phyloP scores from a whole-genome alignment of 2,113 vertebrate species.

The Barnardius zonarius region DNA sequence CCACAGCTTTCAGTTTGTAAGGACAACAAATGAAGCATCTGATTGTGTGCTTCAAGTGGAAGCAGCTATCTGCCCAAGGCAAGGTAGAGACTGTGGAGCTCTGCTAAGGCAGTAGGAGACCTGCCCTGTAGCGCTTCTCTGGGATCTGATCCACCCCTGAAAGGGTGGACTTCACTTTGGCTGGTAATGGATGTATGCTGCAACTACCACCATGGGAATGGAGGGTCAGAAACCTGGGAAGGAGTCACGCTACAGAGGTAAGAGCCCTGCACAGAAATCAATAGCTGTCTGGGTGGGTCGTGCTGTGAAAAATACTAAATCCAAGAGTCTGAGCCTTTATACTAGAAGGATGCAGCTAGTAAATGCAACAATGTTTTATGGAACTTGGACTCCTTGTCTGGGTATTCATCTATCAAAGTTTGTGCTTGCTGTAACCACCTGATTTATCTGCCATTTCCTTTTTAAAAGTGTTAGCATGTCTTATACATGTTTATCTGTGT shows the following conservation, averaged over 20 bases:
- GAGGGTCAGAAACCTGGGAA: neutral
- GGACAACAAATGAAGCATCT: neutral
- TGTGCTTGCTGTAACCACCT: neutral
- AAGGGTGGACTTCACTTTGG: neutral
- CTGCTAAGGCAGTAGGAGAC: neutral
- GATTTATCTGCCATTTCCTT: neutral
- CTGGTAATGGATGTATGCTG: neutral
- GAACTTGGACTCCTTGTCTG: neutral
- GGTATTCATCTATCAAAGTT: neutral
- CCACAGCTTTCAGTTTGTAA: neutral
- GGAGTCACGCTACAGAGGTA: neutral
- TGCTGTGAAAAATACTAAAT: neutral
- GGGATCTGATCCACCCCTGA: too few relatives aligned
- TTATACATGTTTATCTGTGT: neutral
- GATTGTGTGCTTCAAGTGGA: neutral
- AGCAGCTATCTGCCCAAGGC: neutral
- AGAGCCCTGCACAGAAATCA: neutral
- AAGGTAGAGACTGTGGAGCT: neutral
- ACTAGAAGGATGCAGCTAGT: neutral
- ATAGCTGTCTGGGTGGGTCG: rapidly evolving
- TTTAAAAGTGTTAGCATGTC: neutral
- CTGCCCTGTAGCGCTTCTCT: neutral
- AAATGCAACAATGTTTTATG: neutral
- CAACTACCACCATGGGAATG: neutral
- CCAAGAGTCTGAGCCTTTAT: neutral